phyloP scores from a whole-genome alignment of 2,797 vertebrate species.

The Tokudaia muenninki region DNA sequence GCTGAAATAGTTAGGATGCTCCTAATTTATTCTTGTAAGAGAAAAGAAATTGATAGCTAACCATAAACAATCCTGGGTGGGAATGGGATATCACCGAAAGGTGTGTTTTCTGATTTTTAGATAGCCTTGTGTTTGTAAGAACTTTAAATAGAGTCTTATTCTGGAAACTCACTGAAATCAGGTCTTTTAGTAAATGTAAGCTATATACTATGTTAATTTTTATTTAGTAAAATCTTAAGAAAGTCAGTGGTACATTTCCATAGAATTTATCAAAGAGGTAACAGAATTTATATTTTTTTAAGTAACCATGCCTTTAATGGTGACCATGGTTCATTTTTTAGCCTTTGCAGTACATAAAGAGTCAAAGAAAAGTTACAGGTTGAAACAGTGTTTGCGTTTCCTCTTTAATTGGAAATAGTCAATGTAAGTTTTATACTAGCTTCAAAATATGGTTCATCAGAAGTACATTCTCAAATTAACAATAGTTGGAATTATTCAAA shows the following conservation, averaged over 20 bases:
- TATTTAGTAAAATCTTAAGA: slow-evolving; percentile 70
- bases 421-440: slow-evolving; percentile 79
- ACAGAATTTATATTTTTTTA: slow-evolving; percentile 12
- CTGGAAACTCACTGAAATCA: slow-evolving; percentile 54
- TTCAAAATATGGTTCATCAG: slow-evolving; percentile 77
- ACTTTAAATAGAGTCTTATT: slow-evolving; percentile 76
- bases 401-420: slow-evolving; percentile 76
- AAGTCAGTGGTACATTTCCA: slow-evolving; percentile 44
- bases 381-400: slow-evolving; percentile 76
- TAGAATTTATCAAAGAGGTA: slow-evolving; percentile 48
- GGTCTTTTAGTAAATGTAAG: slow-evolving; percentile 70
- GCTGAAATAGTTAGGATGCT: slow-evolving; percentile 88
- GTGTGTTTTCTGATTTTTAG: slow-evolving; percentile 76
- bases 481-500: slow-evolving; percentile 79
- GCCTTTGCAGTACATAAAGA: slow-evolving; percentile 74
- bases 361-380: slow-evolving; percentile 77
- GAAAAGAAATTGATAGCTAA: slow-evolving; percentile 88
- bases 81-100: slow-evolving; percentile 73
- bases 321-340: slow-evolving; percentile 78
- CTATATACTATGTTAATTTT: slow-evolving; percentile 55
- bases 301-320: slow-evolving; percentile 53
- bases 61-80: slow-evolving; percentile 84
- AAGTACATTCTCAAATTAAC: slow-evolving; percentile 65
- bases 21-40: slow-evolving; percentile 83
- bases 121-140: slow-evolving; percentile 76